Evolutionary conservation across 2,113 vertebrate genomes (phyloP), one percentile per base, ranked within the genome.

Genomic region (Takifugu flavidus): DNA sequence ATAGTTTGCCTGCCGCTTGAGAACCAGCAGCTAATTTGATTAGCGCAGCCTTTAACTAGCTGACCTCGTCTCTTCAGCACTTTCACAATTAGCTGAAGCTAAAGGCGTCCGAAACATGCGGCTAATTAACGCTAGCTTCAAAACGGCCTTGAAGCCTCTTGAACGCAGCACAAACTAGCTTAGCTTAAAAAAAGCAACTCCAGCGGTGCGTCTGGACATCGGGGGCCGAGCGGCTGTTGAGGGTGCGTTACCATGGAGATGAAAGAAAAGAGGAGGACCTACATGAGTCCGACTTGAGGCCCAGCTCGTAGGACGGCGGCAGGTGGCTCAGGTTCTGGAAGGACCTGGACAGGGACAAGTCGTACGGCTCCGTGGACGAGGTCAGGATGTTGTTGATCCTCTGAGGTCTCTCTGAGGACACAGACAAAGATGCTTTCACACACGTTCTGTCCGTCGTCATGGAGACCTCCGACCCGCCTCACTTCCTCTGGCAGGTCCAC

Each of bases 251-350:
- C 34, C 34, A 39, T 55, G 8, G 74, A 63, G 65, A 67, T 58
- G 29, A 83, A 66, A 72, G 64, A 66, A 92, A 93, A 56, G 90
- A 93, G 79, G 90, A 93, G 82, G 94, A 95, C 91, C 95, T 96
- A 91, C 95, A 94, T 66, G 94, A 84, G 82, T 98, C 96, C 26
- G 92, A 83, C 87, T 95, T 95, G 66, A 95, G 76, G 0, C 94
- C 91, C 56, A 95, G 91, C 85, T 99, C 95, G 0, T 96, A 98
- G 69, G 96, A 94, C 1, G 95, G 94, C 4, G 94, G 94, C 54
- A 98, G 92, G 77, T 96, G 96, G 54, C 94, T 94, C 82, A 98
- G 93, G 87, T 96, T 99, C 93, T 98, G 96, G 92, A 96, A 98
- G 69, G 95, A 98, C 62, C 95, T 92, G 71, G 97, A 98, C 86